Base-by-base conservation (phyloP, 2,888 invertebrate genomes). In the Cinara cedri region DNA sequence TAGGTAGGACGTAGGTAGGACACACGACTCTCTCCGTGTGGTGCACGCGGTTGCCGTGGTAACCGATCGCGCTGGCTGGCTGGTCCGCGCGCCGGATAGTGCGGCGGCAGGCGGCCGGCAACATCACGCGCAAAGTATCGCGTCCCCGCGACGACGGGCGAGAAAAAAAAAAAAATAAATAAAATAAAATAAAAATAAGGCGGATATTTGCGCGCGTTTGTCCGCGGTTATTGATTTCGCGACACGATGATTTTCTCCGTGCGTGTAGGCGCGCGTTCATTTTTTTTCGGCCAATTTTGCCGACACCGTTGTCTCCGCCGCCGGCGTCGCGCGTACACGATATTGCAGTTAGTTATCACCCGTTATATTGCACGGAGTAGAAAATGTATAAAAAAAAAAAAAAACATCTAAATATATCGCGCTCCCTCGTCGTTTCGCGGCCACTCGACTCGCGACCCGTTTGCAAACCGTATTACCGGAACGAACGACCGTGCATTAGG, bases 141-240 rank as follows among this genome's bases (percentile, higher is more conserved):
- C 54, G 34, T 19, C 13, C 66, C 46, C 46, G 26, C 70, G 42
- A 26, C 42, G 65, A 44, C 65, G 46, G 44, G 21, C 51, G 68
- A 9, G 60, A 4, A 19, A 66, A 24, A 76, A 57, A 72, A 16
- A 74, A 76, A 76, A 76, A 65, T 66, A 76, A 76, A n/a, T n/a
- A n/a, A n/a, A n/a, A n/a, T n/a, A n/a, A n/a, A 57, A 72, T 21
- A 74, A 76, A 76, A 76, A 65, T 66, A 76, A 76, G 66, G 57
- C 46, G 57, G 68, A 76, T 68, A 57, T 66, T 51, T 51, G 26
- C 6, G 34, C 26, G 26, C 21, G 63, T 65, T 51, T 55, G 75
- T 76, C 65, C 66, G 34, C n/a, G n/a, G n/a, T 66, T 76, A 76
- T 76, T 76, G 76, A 76, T 76, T 76, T 57, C 42, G 44, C 26